Evolutionary conservation across 2,888 invertebrate genomes (phyloP).

Genomic region (Dolomedes plantarius): DNA sequence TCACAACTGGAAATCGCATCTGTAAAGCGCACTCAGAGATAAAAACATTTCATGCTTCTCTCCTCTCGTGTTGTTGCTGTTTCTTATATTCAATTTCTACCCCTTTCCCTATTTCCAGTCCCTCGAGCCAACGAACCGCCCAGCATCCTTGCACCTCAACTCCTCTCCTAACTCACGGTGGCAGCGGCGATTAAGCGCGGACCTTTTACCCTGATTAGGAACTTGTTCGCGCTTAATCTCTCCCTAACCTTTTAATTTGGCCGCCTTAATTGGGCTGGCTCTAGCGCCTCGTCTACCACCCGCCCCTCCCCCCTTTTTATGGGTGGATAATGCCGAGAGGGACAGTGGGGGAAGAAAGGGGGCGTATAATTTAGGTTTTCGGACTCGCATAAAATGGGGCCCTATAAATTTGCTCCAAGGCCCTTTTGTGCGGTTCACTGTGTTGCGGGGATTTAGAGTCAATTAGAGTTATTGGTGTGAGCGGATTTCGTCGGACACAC

Average conservation of each 20-base stretch:
- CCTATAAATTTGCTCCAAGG: conserved; percentile 56
- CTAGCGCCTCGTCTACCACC: background rate
- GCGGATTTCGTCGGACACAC: conserved; percentile 25
- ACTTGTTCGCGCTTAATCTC: conserved; percentile 72
- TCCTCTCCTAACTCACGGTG: conserved; percentile 66
- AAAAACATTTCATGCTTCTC: no score
- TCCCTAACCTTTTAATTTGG: conserved; percentile 72
- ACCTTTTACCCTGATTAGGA: conserved; percentile 72
- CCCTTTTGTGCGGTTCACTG: conserved; percentile 60
- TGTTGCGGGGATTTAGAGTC: conserved; percentile 60
- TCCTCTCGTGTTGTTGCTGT: no score
- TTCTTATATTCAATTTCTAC: conserved; percentile 10
- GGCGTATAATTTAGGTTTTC: conserved; percentile 63
- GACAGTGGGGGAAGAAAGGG: background rate
- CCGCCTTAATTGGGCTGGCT: conserved; percentile 69
- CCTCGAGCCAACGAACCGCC: background rate
- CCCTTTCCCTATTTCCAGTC: background rate
- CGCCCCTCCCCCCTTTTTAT: conserved; percentile 16
- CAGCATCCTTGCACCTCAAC: conserved; percentile 42
- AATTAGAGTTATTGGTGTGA: conserved; percentile 67
- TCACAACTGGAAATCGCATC: no score
- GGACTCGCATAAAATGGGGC: conserved; percentile 49
- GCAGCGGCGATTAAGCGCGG: conserved; percentile 71
- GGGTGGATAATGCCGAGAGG: conserved; percentile 36
- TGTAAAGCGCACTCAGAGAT: no score